A percentile compares a stretch with the other conserved stretches of the same genome.
phyloP scores from a whole-genome alignment of 1,140 invertebrate species.

The Oedothorax gibbosus region DNA sequence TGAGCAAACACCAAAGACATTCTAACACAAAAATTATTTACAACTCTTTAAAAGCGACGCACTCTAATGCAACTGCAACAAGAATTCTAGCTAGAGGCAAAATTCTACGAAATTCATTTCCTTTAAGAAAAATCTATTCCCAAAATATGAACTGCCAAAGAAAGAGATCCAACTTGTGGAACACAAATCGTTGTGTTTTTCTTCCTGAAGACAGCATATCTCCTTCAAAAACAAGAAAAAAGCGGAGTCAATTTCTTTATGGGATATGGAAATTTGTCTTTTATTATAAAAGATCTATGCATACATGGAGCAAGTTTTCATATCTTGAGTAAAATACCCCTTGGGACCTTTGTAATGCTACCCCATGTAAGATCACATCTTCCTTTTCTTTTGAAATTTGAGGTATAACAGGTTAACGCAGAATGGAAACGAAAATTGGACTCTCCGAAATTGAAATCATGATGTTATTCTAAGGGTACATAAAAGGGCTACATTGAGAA shows the following conservation, averaged over 20 bases:
- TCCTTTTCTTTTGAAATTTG: slow-evolving; percentile 3
- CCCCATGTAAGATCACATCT: slow-evolving; percentile 12
- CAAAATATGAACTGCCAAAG: too few relatives aligned
- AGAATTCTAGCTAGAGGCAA: too few relatives aligned
- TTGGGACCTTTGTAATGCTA: slow-evolving; percentile 8
- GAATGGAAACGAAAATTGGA: slow-evolving; percentile 37
- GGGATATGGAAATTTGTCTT: slow-evolving; percentile 41
- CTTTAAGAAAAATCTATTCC: too few relatives aligned
- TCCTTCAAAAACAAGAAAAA: background rate
- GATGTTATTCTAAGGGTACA: slow-evolving; percentile 41
- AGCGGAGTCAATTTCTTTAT: background rate
- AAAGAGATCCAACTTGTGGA: too few relatives aligned
- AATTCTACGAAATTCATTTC: too few relatives aligned
- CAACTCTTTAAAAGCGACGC: too few relatives aligned
- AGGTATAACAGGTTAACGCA: slow-evolving; percentile 31
- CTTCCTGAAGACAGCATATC: slow-evolving; percentile 5
- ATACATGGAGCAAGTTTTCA: slow-evolving; percentile 8
- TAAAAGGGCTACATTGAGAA: slow-evolving; percentile 1
- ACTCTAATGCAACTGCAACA: too few relatives aligned
- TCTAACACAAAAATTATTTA: too few relatives aligned
- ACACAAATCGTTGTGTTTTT: too few relatives aligned
- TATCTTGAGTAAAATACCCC: slow-evolving; percentile 25
- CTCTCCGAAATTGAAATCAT: slow-evolving; percentile 33
- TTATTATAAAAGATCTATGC: slow-evolving; percentile 20
- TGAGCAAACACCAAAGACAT: too few relatives aligned